Percentiles rank a stretch among this genome's conserved stretches.
These are phyloP conservation scores for Acanthopagrus latus DNA, from an alignment of 2,797 vertebrate species.

Conservation along the genomic window DNA sequence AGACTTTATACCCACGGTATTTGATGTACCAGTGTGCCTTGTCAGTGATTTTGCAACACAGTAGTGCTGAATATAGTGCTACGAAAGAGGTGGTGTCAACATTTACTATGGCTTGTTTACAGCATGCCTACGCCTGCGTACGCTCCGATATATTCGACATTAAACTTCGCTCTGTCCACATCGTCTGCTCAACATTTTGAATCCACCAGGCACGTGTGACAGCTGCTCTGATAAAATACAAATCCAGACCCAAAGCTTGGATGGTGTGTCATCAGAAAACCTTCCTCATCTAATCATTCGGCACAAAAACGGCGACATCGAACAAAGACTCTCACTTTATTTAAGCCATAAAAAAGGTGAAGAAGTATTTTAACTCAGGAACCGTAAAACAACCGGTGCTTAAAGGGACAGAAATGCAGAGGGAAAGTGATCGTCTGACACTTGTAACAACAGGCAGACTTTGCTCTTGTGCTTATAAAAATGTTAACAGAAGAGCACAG, in stretches of 20 bases:
- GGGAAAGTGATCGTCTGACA: background rate
- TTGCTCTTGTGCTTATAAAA: slow-evolving; percentile 27
- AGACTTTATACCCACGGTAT: background rate
- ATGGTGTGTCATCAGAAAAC: slow-evolving; percentile 1
- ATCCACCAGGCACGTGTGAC: slow-evolving; percentile 1
- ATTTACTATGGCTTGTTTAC: slow-evolving; percentile 17
- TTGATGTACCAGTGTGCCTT: background rate
- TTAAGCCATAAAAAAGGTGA: slow-evolving; percentile 33
- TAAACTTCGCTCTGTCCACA: background rate
- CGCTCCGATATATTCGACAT: background rate
- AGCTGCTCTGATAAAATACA: slow-evolving; percentile 1
- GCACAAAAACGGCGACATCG: background rate
- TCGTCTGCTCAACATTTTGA: background rate
- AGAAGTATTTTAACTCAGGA: background rate
- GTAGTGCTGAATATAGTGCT: background rate
- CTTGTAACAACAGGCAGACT: background rate
- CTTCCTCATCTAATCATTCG: slow-evolving; percentile 26
- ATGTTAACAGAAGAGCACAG: slow-evolving; percentile 21
- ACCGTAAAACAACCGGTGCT: slow-evolving; percentile 13
- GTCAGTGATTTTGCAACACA: slow-evolving; percentile 6
- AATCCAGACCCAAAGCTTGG: slow-evolving; percentile 23
- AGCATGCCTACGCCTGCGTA: background rate
- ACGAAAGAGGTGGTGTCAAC: slow-evolving; percentile 8
- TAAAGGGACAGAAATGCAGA: background rate
- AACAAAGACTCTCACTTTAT: slow-evolving; percentile 1